Evolutionary conservation across 2,113 vertebrate species (phyloP).

Genomic region (Cryptotis parvus): DNA sequence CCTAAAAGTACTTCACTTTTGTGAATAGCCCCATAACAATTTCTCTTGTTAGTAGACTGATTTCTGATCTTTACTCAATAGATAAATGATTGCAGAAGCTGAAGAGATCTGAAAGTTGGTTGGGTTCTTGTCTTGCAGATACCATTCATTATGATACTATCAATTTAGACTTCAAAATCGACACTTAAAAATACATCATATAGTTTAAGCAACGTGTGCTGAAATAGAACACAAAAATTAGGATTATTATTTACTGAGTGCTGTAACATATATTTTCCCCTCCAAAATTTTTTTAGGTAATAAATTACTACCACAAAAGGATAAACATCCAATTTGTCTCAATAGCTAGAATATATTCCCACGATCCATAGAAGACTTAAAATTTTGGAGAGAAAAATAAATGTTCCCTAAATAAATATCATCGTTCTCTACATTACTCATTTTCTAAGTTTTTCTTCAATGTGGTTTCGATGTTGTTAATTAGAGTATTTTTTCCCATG

Average conservation of each 20-base stretch:
- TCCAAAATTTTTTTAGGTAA: conserved; percentile 59
- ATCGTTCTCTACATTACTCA: conserved; percentile 47
- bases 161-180: conserved; percentile 34
- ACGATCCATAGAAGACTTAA: conserved; percentile 14
- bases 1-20: background rate
- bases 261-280: conserved; percentile 16
- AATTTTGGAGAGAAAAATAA: conserved; percentile 10
- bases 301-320: conserved; percentile 53
- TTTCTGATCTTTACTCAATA: conserved; percentile 14
- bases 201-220: conserved; percentile 54
- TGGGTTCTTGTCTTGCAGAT: too few relatives aligned
- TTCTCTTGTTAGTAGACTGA: background rate
- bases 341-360: conserved; percentile 59
- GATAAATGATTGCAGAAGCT: too few relatives aligned
- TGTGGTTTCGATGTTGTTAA: conserved; percentile 67
- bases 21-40: background rate
- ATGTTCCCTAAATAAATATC: conserved; percentile 49
- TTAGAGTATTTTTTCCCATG: conserved; percentile 52
- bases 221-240: conserved; percentile 49
- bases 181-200: conserved; percentile 35
- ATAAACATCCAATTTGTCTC: conserved; percentile 33
- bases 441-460: conserved; percentile 63
- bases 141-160: conserved; percentile 33
- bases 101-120: too few relatives aligned
- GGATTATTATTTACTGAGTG: conserved; percentile 59